Base-by-base conservation (phyloP, 2,888 invertebrate genomes). In the Spisula solida region DNA sequence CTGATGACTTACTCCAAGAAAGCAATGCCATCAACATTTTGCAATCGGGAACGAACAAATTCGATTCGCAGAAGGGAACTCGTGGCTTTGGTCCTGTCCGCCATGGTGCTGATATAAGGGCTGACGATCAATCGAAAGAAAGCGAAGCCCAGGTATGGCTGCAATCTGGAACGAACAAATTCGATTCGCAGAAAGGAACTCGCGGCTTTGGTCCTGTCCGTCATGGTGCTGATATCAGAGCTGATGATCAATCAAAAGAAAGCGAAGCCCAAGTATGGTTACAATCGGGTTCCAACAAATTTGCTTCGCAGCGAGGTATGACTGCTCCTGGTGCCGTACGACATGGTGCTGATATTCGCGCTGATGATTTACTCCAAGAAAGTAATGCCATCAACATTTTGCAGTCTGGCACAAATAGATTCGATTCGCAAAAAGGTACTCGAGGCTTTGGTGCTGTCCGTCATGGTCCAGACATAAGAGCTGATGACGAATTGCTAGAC, bases 381-480 rank as follows among this genome's bases (percentile, higher is more conserved):
- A 95, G 96, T 47, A 94, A 95, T 29, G 94, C 94, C 2, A 87
- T 95, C 14, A 95, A 96, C 55, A 95, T 96, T 55, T 93, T 96
- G 2, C 96, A 96, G 88, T 94, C 95, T 31, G 96, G 96, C 34
- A 95, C 94, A 48, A 96, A 96, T 93, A 95, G 96, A 88, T 94
- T 94, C 41, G 96, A 96, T 41, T 93, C 93, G 31, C 96, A 96
- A 90, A 88, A 93, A 20, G 96, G 96, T 5, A 96, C 96, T 94
- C 84, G 90, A 18, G 92, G 90, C 10, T 93, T 95, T 92, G 96
- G 96, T 18, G 92, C 94, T 5, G 92, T 93, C 0, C 92, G 96
- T 48, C 96, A 96, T 91, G 96, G 96, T 60, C 93, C 96, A 81
- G 96, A 96, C 91, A 96, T 96, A 88, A 87, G 95, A 16, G 95